phyloP scores from a whole-genome alignment of 2,797 vertebrate genomes.

The Caiman crocodilus region DNA sequence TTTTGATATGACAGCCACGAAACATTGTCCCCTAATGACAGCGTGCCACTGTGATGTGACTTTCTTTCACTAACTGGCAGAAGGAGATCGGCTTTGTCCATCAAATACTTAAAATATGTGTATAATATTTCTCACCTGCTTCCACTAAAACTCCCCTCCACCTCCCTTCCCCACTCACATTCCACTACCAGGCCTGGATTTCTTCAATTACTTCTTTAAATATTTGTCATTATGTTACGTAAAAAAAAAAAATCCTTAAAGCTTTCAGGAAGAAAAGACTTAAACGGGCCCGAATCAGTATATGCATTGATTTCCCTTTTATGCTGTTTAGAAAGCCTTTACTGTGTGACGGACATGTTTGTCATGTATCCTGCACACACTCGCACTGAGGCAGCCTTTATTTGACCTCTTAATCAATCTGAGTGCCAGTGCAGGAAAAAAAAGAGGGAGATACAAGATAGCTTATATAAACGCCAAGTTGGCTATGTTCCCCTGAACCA shows the following conservation, averaged over 20 bases:
- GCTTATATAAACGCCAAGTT: slow-evolving; percentile 76
- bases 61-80: background rate
- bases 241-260: slow-evolving; percentile 28
- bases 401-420: slow-evolving; percentile 84
- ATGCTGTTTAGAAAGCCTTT: slow-evolving; percentile 71
- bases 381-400: slow-evolving; percentile 74
- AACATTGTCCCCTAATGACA: background rate
- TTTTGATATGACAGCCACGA: background rate
- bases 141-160: slow-evolving; percentile 2
- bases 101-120: background rate
- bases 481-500: slow-evolving; percentile 80
- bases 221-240: background rate
- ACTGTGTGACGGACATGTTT: slow-evolving; percentile 71
- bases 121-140: background rate
- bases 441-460: slow-evolving; percentile 69
- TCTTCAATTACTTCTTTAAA: slow-evolving; percentile 21
- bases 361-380: slow-evolving; percentile 69
- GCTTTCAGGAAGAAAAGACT: slow-evolving; percentile 57
- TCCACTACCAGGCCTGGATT: background rate
- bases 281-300: slow-evolving; percentile 59
- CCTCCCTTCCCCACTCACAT: background rate
- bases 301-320: slow-evolving; percentile 77
- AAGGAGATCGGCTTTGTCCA: background rate
- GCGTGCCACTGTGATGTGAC: background rate
- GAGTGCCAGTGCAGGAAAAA: slow-evolving; percentile 65